phyloP scores from a whole-genome alignment of 2,113 vertebrate species.

The Picathartes gymnocephalus region DNA sequence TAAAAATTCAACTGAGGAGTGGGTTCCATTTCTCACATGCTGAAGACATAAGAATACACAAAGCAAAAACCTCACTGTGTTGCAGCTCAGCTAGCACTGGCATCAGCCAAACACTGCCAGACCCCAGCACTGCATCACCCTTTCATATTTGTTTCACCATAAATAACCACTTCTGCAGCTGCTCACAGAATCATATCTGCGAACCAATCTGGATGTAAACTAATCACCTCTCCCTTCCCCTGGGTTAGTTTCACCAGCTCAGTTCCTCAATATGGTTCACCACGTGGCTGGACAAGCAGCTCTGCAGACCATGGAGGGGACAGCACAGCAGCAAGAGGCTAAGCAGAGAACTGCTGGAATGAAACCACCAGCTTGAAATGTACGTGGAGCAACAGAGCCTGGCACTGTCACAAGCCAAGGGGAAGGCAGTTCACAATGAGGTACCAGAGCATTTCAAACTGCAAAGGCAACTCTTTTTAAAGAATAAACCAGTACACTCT shows the following conservation, averaged over 20 bases:
- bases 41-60: not conserved
- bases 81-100: not conserved
- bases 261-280: not conserved
- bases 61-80: not conserved
- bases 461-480: not conserved
- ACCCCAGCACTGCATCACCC: not conserved
- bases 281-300: not conserved
- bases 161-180: not conserved
- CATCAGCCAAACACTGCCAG: not conserved
- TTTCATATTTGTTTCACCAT: not conserved
- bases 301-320: not conserved
- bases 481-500: not conserved
- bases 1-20: too few relatives aligned
- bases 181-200: not conserved
- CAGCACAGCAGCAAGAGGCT: rapidly evolving
- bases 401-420: not conserved
- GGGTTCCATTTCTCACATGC: too few relatives aligned
- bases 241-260: not conserved
- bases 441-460: not conserved
- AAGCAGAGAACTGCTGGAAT: not conserved
- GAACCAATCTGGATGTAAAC: not conserved
- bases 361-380: not conserved
- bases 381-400: rapidly evolving
- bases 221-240: not conserved
- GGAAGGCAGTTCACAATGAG: not conserved